Percentiles rank a stretch among this genome's conserved stretches.
These are phyloP conservation scores for Anastatus disparis DNA, from an alignment of 1,140 invertebrate species.

Conservation along the genomic window DNA sequence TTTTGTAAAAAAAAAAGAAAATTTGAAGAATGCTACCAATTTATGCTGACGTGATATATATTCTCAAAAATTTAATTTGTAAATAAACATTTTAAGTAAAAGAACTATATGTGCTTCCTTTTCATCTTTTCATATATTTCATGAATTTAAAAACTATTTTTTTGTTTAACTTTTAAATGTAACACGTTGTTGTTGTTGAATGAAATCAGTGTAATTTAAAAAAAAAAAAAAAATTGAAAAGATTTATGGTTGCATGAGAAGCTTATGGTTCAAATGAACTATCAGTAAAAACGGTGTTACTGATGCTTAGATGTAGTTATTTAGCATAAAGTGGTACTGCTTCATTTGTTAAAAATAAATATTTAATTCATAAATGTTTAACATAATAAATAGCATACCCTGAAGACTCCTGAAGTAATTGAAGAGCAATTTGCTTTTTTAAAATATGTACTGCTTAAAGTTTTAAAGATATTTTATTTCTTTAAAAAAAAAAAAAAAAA, in stretches of 20 bases:
- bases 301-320: slow-evolving; percentile 29
- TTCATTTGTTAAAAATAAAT: slow-evolving; percentile 35
- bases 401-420: slow-evolving; percentile 50
- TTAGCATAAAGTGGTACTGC: slow-evolving; percentile 35
- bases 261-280: slow-evolving; percentile 32
- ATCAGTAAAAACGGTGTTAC: slow-evolving; percentile 29
- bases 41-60: slow-evolving; percentile 22
- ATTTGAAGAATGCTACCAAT: slow-evolving; percentile 4
- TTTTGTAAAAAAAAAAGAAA: background rate
- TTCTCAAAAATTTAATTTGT: slow-evolving; percentile 9
- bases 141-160: slow-evolving; percentile 15
- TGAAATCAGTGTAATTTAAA: background rate
- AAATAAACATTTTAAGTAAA: slow-evolving; percentile 5
- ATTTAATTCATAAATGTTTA: slow-evolving; percentile 25
- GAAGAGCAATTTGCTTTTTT: no score
- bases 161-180: slow-evolving; percentile 10
- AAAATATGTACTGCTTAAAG: slow-evolving; percentile 45
- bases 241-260: slow-evolving; percentile 30
- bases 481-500: slow-evolving; percentile 39
- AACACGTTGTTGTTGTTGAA: no score
- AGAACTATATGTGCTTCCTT: slow-evolving; percentile 29
- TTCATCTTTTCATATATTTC: slow-evolving; percentile 4
- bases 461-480: slow-evolving; percentile 41
- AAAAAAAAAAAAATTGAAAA: slow-evolving; percentile 9
- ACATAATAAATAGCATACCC: slow-evolving; percentile 41